Percentiles rank a stretch among this genome's conserved stretches.
Evolutionary conservation across 2,797 vertebrate species (phyloP).

Genomic region (Enteromius afrohamiltoni): DNA sequence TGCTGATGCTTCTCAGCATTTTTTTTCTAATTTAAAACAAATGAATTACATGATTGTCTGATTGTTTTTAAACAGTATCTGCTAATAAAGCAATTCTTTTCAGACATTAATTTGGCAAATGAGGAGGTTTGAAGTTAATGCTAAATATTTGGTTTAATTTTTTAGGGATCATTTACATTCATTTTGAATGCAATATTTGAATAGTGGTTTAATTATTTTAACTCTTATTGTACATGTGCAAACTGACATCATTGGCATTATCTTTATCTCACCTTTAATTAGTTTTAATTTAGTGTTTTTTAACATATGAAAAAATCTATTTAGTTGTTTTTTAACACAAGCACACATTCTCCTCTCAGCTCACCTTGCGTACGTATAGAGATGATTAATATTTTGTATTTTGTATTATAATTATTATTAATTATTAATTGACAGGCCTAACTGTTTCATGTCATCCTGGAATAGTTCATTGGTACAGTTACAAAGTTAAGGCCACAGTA

Average conservation of each 20-base stretch:
- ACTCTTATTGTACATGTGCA: neutral
- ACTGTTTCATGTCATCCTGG: slow-evolving; percentile 4
- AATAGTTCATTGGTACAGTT: slow-evolving; percentile 7
- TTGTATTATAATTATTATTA: neutral
- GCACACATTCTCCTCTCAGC: neutral
- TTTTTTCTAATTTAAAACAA: neutral
- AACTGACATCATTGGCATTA: neutral
- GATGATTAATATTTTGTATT: neutral
- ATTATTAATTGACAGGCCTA: neutral
- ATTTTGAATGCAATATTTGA: neutral
- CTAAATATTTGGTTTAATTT: neutral
- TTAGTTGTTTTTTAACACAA: neutral
- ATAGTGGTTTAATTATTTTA: neutral
- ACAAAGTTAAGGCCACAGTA: slow-evolving; percentile 15
- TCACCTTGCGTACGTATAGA: neutral
- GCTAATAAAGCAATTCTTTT: neutral
- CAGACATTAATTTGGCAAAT: neutral
- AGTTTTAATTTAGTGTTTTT: neutral
- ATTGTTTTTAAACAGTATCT: neutral
- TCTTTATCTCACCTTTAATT: neutral
- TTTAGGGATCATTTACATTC: neutral
- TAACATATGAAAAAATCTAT: neutral
- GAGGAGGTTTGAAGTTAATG: neutral
- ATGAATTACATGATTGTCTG: neutral
- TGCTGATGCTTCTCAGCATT: neutral